phyloP scores from a whole-genome alignment of 2,888 invertebrate genomes.

The Noctua fimbriata region DNA sequence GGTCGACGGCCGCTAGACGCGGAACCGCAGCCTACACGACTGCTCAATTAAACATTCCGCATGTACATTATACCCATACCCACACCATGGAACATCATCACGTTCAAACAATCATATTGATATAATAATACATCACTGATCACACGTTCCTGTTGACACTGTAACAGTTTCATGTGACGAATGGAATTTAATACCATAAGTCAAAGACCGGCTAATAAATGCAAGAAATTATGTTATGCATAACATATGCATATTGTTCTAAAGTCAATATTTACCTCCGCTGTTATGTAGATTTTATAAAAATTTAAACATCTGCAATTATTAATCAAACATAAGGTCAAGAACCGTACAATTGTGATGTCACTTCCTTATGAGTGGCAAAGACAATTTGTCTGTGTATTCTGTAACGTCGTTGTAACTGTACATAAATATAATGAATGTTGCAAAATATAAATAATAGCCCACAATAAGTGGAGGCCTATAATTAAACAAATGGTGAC shows the following conservation, averaged over 20 bases:
- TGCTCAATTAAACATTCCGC: slow-evolving; percentile 88
- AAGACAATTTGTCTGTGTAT: slow-evolving; percentile 46
- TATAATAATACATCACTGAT: slow-evolving; percentile 31
- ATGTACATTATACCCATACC: slow-evolving; percentile 76
- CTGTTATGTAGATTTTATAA: background rate
- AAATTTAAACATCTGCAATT: slow-evolving; percentile 10
- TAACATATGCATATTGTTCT: slow-evolving; percentile 8
- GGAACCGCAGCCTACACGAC: slow-evolving; percentile 87
- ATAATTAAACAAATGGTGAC: slow-evolving; percentile 63
- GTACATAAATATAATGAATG: slow-evolving; percentile 57
- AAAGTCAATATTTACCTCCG: slow-evolving; percentile 15
- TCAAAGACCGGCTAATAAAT: slow-evolving; percentile 56
- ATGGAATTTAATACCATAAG: slow-evolving; percentile 28
- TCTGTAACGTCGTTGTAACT: slow-evolving; percentile 50
- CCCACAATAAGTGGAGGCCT: slow-evolving; percentile 44
- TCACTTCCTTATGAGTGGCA: slow-evolving; percentile 29
- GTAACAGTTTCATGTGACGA: slow-evolving; percentile 32
- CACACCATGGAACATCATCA: slow-evolving; percentile 64
- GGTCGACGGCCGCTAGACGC: slow-evolving; percentile 89
- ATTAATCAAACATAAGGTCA: slow-evolving; percentile 31
- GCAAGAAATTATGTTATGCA: slow-evolving; percentile 27
- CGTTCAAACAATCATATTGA: slow-evolving; percentile 62
- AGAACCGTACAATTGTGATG: slow-evolving; percentile 40
- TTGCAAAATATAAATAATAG: slow-evolving; percentile 60
- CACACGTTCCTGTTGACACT: slow-evolving; percentile 40